Conservation (phyloP, 2,797 vertebrate genomes). For the Siniperca scherzeri region DNA sequence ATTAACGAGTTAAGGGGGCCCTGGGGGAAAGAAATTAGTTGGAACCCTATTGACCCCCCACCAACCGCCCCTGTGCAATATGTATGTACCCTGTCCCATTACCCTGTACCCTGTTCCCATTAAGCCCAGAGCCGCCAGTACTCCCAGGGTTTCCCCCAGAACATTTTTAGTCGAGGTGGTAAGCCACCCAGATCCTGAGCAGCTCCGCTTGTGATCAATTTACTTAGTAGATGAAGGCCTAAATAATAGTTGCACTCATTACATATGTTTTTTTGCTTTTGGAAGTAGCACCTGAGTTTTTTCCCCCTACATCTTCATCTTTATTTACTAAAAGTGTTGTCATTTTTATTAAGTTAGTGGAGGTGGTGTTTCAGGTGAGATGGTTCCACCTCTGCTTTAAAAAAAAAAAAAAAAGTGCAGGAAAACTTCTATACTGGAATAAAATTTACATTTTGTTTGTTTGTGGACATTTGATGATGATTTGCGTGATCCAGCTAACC, state of each 20-base stretch:
- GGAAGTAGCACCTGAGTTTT: neutral
- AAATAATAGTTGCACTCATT: neutral
- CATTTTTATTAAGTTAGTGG: neutral
- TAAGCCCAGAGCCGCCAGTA: neutral
- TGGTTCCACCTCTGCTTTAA: neutral
- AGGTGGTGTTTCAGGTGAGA: neutral
- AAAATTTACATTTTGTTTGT: neutral
- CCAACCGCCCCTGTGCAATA: neutral
- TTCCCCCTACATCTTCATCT: neutral
- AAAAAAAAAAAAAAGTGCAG: neutral
- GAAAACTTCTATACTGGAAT: neutral
- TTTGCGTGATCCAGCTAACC: neutral
- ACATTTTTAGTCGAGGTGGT: neutral
- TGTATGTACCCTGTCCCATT: neutral
- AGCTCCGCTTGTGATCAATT: neutral
- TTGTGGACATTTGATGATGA: neutral
- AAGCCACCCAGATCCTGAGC: neutral
- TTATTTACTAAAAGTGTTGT: neutral
- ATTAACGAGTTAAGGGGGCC: neutral
- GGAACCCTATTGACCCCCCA: neutral
- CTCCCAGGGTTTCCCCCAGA: neutral
- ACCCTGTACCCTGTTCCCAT: neutral
- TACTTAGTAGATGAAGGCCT: neutral
- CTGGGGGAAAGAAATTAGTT: rapidly evolving
- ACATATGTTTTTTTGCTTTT: neutral